Conservation (phyloP, 2,797 vertebrate genomes). For the Chloroceryle inda region DNA sequence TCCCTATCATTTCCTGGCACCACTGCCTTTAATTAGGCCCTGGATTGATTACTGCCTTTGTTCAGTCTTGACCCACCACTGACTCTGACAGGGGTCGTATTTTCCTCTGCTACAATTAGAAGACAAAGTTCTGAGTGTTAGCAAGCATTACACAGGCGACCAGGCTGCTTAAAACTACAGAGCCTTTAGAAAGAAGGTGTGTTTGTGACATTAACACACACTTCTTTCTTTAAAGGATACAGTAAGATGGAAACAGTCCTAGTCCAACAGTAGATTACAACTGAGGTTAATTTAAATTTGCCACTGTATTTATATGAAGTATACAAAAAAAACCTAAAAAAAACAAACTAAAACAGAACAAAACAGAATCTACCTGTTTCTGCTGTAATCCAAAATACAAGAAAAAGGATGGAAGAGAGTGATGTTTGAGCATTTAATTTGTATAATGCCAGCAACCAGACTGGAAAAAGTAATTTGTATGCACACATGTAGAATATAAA, state of each 20-base stretch:
- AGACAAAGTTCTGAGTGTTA: constrained; percentile 48
- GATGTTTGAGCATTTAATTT: neutral
- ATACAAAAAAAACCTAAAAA: too few relatives aligned
- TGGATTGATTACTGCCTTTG: constrained; percentile 65
- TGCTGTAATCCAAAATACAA: neutral
- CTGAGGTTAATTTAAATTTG: neutral
- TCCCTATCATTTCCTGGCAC: constrained; percentile 62
- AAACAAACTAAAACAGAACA: neutral
- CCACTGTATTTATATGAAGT: neutral
- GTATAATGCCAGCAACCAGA: neutral
- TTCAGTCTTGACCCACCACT: constrained; percentile 21
- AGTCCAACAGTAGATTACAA: neutral
- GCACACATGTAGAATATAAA: neutral
- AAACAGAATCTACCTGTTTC: neutral
- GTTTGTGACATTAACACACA: neutral
- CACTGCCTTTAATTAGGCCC: constrained; percentile 55
- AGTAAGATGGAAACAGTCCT: neutral
- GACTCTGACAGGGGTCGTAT: neutral
- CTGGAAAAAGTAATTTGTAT: neutral
- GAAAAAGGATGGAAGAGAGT: neutral
- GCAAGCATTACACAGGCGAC: constrained; percentile 48
- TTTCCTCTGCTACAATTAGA: constrained; percentile 35
- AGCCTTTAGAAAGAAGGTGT: neutral
- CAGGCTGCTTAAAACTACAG: neutral
- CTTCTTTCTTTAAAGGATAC: neutral